Evolutionary conservation across 2,113 vertebrate genomes (phyloP).

Genomic region (Cyprinodon tularosa): DNA sequence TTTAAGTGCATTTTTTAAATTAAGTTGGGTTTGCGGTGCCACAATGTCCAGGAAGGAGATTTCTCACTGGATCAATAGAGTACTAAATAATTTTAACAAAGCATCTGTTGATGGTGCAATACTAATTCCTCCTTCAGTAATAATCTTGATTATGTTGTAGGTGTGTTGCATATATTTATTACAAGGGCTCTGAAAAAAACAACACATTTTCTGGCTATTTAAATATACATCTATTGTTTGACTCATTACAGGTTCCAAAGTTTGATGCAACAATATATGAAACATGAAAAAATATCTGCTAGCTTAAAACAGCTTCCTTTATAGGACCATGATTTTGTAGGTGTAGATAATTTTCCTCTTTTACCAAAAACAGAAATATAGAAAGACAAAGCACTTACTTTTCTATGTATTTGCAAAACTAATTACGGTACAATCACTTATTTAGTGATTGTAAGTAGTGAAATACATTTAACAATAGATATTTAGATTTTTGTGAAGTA

Average conservation of each 20-base stretch:
- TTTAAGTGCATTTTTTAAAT: conserved; percentile 41
- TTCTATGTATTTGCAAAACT: neutral
- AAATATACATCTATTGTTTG: conserved; percentile 4
- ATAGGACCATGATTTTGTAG: neutral
- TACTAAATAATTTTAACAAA: conserved; percentile 20
- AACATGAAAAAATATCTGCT: neutral
- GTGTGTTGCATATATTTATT: neutral
- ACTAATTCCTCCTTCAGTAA: conserved; percentile 17
- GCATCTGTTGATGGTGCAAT: conserved; percentile 5
- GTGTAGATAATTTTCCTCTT: neutral
- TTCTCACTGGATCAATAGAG: conserved; percentile 19
- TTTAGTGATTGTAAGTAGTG: no score
- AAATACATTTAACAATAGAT: no score
- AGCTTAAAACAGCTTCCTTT: neutral
- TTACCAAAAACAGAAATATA: neutral
- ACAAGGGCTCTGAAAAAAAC: neutral
- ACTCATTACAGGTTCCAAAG: conserved; percentile 7
- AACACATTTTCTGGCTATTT: conserved; percentile 4
- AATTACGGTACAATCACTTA: no score
- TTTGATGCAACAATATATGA: neutral
- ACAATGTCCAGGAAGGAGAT: conserved; percentile 7
- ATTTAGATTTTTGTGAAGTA: neutral
- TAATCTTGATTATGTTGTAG: conserved; percentile 15
- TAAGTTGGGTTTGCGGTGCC: neutral
- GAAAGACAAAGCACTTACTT: neutral